These are phyloP conservation scores for Chymomyza costata DNA, from an alignment of 1,140 invertebrate genomes.

Conservation along the genomic window DNA sequence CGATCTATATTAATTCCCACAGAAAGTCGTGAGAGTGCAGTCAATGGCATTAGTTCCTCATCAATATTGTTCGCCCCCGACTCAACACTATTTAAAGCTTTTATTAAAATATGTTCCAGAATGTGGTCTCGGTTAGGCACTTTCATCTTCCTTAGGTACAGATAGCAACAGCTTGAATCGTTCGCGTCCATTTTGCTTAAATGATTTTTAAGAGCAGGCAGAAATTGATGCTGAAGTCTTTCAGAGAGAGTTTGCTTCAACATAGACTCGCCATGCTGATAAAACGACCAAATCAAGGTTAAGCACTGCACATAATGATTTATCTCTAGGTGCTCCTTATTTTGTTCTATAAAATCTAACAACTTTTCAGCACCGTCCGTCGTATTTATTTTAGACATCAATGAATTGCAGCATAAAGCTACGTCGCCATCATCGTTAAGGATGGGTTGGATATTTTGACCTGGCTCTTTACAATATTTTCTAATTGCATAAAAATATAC, in stretches of 20 bases:
- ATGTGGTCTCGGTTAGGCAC: slow-evolving; percentile 31
- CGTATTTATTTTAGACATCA: not conserved
- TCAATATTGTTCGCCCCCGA: not conserved
- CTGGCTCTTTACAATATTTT: not conserved
- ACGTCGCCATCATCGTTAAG: slow-evolving; percentile 2
- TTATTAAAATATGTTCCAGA: slow-evolving; percentile 37
- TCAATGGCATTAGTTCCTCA: slow-evolving; percentile 30
- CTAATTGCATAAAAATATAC: not conserved
- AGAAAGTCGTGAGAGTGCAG: slow-evolving; percentile 53
- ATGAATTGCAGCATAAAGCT: not conserved
- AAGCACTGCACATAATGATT: slow-evolving; percentile 6
- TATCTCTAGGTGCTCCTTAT: not conserved
- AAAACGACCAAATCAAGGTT: slow-evolving; percentile 31
- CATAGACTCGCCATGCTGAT: slow-evolving; percentile 9
- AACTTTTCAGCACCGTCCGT: slow-evolving; percentile 5
- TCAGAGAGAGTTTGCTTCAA: slow-evolving; percentile 10
- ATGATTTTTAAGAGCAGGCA: slow-evolving; percentile 19
- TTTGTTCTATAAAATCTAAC: not conserved
- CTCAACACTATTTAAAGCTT: slow-evolving; percentile 28
- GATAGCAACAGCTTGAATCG: slow-evolving; percentile 52
- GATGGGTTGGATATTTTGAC: not conserved
- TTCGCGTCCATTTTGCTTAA: slow-evolving; percentile 31
- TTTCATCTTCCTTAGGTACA: slow-evolving; percentile 59
- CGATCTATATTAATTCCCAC: slow-evolving; percentile 58
- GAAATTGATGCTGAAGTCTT: slow-evolving; percentile 16